Evolutionary conservation across 2,113 vertebrate genomes (phyloP).

Genomic region (Carlito syrichta): DNA sequence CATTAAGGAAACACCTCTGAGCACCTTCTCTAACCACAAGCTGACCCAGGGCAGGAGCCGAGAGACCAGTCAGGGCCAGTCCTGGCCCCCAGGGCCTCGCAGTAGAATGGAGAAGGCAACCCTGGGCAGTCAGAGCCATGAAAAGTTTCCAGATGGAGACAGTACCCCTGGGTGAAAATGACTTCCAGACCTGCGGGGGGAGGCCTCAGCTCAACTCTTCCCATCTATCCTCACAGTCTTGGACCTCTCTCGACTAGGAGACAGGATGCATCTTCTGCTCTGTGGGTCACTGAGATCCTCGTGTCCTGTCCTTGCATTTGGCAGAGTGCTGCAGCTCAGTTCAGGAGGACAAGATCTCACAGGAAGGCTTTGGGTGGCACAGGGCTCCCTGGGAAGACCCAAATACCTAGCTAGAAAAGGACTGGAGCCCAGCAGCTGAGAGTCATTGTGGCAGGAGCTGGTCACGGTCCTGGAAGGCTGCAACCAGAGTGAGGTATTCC

Average conservation of each 20-base stretch:
- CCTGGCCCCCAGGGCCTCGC: background rate
- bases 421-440: fast-evolving
- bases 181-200: background rate
- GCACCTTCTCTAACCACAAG: background rate
- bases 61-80: background rate
- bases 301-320: background rate
- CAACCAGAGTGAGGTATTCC: background rate
- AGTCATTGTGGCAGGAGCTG: background rate
- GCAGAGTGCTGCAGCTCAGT: background rate
- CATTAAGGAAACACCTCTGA: background rate
- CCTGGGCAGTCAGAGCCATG: background rate
- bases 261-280: background rate
- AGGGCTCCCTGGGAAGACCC: background rate
- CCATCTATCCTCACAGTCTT: background rate
- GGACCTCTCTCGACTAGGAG: background rate
- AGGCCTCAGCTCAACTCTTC: background rate
- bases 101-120: too few relatives aligned
- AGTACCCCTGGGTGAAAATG: background rate
- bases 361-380: background rate
- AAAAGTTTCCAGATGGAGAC: background rate
- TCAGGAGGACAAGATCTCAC: background rate
- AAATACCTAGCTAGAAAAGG: background rate
- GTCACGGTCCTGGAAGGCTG: background rate
- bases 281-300: too few relatives aligned
- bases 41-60: background rate